Evolutionary conservation across 2,888 invertebrate species (phyloP).

Genomic region (Linnaemya tessellans): DNA sequence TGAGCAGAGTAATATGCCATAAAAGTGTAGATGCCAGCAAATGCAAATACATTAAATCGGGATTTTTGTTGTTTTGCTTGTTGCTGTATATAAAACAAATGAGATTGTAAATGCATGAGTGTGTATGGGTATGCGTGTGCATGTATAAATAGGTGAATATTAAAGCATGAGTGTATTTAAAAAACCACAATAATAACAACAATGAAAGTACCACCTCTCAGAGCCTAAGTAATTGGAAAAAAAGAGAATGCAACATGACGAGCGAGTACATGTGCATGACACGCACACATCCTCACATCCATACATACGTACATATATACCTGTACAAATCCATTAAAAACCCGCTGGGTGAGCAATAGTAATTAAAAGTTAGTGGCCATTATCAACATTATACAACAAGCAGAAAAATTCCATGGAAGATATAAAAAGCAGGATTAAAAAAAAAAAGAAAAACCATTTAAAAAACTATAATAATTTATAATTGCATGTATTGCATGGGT

Average conservation of each 20-base stretch:
- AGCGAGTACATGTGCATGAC: constrained; percentile 74
- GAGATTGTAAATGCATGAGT: constrained; percentile 10
- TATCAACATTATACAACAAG: constrained; percentile 70
- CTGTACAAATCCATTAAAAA: neutral
- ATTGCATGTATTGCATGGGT: constrained; percentile 8
- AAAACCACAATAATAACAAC: constrained; percentile 67
- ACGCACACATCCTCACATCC: constrained; percentile 17
- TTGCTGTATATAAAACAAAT: neutral
- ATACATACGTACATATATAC: neutral
- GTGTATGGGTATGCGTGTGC: neutral
- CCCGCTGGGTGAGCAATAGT: constrained; percentile 68
- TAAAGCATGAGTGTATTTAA: constrained; percentile 61
- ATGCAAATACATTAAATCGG: constrained; percentile 29
- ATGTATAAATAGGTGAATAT: neutral
- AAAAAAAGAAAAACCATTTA: neutral
- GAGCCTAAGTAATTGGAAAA: constrained; percentile 1
- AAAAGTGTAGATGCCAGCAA: constrained; percentile 26
- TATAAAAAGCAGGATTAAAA: constrained; percentile 1
- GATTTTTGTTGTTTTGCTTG: neutral
- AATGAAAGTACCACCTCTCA: constrained; percentile 63
- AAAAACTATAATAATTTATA: constrained; percentile 45
- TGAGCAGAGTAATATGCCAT: constrained; percentile 64
- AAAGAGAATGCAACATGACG: constrained; percentile 45
- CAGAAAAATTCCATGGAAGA: constrained; percentile 72
- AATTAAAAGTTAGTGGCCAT: constrained; percentile 73